Base-by-base conservation (phyloP, 2,113 vertebrate genomes). In the Ahaetulla prasina region DNA sequence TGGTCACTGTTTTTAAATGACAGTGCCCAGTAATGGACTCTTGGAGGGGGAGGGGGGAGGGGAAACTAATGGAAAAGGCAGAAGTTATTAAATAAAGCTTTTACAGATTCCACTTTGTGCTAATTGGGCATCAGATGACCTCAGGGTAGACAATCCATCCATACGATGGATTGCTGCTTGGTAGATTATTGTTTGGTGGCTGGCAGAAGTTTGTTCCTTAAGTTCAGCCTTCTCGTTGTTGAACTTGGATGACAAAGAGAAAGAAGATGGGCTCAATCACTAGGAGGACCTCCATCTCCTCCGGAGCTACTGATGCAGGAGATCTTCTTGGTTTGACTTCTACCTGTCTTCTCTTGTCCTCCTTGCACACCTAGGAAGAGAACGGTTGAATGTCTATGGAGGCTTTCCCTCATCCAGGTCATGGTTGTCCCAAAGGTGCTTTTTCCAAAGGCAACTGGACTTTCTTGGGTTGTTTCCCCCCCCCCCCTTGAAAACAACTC, bases 121-220 rank as follows among this genome's bases (percentile, higher is more conserved):
- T 92, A 0, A 0, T 43, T n/a, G 45, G 57, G 30, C 5, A 2
- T 9, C 14, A 39, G 14, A 25, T 53, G 57, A 68, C 22, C 1
- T n/a, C n/a, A 25, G 87, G 85, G 30, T 47, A 47, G 45, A 47
- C 5, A 47, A 47, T 47, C 45, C 45, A 45, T 45, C 45, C 45
- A 45, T 93, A 96, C 89, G 89, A 54, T 93, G 93, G 95, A 96
- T 95, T 90, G 85, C 9, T 95, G 93, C 94, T 93, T n/a, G 52
- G 84, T 20, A 92, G 27, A 35, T 68, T 0, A 93, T 23, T 90
- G 93, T 90, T 87, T 87, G 92, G 57, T 0, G 0, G 89, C 30
- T 85, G 85, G 27, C 25, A 92, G 4, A 0, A 68, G 52, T 52
- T 8, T n/a, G 68, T 94, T 92, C 89, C 9, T 60, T 3, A 0